Percentiles rank a stretch among this genome's conserved stretches.
These are phyloP conservation scores for Microctonus aethiopoides DNA, from an alignment of 2,888 invertebrate genomes.

Conservation along the genomic window DNA sequence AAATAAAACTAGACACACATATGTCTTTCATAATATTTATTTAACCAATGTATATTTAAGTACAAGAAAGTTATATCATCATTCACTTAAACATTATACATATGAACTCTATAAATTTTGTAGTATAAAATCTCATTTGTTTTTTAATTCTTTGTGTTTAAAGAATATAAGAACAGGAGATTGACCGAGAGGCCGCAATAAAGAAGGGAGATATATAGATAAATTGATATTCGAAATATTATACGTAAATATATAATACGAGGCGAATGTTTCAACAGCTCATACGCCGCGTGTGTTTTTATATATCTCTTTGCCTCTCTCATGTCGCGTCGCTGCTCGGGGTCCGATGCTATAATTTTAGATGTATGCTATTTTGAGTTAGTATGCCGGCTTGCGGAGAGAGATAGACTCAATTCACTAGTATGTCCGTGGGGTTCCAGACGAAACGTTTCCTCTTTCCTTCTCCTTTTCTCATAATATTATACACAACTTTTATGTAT, in stretches of 20 bases:
- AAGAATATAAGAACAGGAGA: too few species aligned
- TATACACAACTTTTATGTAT: not conserved
- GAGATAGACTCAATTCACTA: constrained; percentile 32
- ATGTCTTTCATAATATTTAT: too few species aligned
- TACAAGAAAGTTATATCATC: too few species aligned
- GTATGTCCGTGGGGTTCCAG: constrained; percentile 20
- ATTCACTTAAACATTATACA: too few species aligned
- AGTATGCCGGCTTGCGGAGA: constrained; percentile 47
- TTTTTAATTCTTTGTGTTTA: too few species aligned
- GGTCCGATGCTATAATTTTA: constrained; percentile 50
- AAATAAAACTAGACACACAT: not conserved
- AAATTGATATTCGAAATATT: not conserved
- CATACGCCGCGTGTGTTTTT: not conserved
- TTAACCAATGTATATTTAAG: too few species aligned
- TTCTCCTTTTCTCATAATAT: not conserved
- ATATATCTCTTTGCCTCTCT: constrained; percentile 1
- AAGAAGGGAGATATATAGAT: too few species aligned
- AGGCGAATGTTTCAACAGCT: not conserved
- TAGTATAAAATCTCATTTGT: too few species aligned
- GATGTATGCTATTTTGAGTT: constrained; percentile 55
- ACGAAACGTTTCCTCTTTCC: constrained; percentile 14
- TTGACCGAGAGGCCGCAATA: too few species aligned
- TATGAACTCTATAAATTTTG: too few species aligned
- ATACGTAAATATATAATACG: not conserved
- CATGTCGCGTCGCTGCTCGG: constrained; percentile 23